Conservation (phyloP, 2,113 vertebrate species). For the Platichthys stellatus region DNA sequence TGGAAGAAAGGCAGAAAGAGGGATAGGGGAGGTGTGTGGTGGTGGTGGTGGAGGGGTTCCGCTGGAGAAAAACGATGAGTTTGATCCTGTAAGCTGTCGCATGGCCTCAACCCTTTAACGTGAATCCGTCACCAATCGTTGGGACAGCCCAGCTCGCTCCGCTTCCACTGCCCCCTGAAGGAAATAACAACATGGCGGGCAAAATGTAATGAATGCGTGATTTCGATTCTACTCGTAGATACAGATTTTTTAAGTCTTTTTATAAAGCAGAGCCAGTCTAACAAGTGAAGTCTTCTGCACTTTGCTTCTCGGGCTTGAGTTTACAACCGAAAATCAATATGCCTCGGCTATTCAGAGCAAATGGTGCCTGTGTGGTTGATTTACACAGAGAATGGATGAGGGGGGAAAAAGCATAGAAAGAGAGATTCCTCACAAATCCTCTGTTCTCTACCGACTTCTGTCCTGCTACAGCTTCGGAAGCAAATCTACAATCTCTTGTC, state of each 20-base stretch:
- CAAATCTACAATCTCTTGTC: conserved; percentile 60
- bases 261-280: conserved; percentile 35
- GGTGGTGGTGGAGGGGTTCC: neutral
- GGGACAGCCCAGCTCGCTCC: conserved; percentile 39
- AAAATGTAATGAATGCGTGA: conserved; percentile 48
- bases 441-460: conserved; percentile 12
- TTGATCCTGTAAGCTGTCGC: conserved; percentile 71
- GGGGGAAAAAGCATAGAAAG: neutral
- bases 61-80: conserved; percentile 47
- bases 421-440: neutral
- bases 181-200: conserved; percentile 38
- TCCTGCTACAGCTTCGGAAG: conserved; percentile 25
- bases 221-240: conserved; percentile 23
- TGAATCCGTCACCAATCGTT: conserved; percentile 43
- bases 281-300: conserved; percentile 43
- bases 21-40: conserved; percentile 5
- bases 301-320: neutral
- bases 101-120: conserved; percentile 56
- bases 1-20: conserved; percentile 23
- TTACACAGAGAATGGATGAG: conserved; percentile 21
- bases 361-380: conserved; percentile 38
- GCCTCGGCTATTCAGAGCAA: conserved; percentile 28
- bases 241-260: conserved; percentile 49
- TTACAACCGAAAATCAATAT: conserved; percentile 56
- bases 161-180: conserved; percentile 67